These are phyloP conservation scores for Rhamphomyia laevipes DNA, from an alignment of 2,888 invertebrate species.

Conservation along the genomic window DNA sequence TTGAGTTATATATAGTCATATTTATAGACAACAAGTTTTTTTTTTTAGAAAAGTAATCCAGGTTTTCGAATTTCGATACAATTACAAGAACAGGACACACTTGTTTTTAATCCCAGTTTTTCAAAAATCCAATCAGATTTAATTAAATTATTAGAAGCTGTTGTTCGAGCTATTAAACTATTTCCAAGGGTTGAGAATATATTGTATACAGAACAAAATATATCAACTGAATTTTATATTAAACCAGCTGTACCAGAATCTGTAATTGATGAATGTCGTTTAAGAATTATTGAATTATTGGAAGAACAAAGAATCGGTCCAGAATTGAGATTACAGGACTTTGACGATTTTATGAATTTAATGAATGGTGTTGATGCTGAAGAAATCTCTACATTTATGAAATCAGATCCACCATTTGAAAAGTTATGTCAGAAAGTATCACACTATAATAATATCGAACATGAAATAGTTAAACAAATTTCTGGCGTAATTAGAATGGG, in stretches of 20 bases:
- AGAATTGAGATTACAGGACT: conserved; percentile 59
- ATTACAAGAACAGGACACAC: conserved; percentile 40
- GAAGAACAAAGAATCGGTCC: conserved; percentile 63
- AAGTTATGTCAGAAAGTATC: conserved; percentile 49
- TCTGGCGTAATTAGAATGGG: conserved; percentile 59
- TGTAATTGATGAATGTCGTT: conserved; percentile 50
- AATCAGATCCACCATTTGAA: conserved; percentile 50
- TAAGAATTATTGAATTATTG: conserved; percentile 49
- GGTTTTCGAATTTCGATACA: conserved; percentile 44
- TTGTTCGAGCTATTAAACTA: conserved; percentile 57
- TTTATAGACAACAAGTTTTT: too few species aligned
- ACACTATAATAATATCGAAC: conserved; percentile 49
- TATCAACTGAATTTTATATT: conserved; percentile 19
- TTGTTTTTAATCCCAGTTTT: conserved; percentile 64
- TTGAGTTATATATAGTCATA: too few species aligned
- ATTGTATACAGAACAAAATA: conserved; percentile 37
- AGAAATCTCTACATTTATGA: conserved; percentile 55
- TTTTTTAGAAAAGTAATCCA: conserved; percentile 50
- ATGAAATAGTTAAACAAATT: conserved; percentile 45
- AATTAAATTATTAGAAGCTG: conserved; percentile 56
- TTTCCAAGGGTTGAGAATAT: conserved; percentile 71
- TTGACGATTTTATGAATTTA: conserved; percentile 65
- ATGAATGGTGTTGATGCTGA: conserved; percentile 52
- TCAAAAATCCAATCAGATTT: conserved; percentile 61
- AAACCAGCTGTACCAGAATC: conserved; percentile 61